A percentile compares a stretch with the other conserved stretches of the same genome.
phyloP scores from a whole-genome alignment of 2,113 vertebrate genomes.

The Menidia beryllina region DNA sequence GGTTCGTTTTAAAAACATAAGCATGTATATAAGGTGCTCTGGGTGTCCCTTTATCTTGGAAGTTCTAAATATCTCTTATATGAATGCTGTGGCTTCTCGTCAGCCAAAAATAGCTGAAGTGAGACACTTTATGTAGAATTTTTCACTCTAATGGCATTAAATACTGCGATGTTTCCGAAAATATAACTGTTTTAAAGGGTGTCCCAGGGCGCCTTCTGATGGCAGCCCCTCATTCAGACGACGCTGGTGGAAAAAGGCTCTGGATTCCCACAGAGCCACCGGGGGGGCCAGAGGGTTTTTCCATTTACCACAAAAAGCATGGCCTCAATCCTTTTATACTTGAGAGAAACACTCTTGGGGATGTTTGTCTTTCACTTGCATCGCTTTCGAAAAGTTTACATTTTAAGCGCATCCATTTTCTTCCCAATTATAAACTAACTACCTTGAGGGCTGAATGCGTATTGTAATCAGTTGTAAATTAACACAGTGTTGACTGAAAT shows the following conservation, averaged over 20 bases:
- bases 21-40: too few species aligned
- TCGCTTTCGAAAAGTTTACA: conserved; percentile 28
- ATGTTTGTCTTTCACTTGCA: conserved; percentile 38
- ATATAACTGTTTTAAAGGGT: background rate
- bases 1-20: too few species aligned
- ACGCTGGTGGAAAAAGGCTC: conserved; percentile 90
- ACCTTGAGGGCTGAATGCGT: conserved; percentile 30
- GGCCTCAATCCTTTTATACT: conserved; percentile 39
- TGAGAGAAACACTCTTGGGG: conserved; percentile 24
- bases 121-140: too few species aligned
- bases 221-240: conserved; percentile 63
- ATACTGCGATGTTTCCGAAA: too few species aligned
- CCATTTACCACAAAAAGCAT: conserved; percentile 51
- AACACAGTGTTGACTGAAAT: conserved; percentile 32
- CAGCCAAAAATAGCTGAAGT: too few species aligned
- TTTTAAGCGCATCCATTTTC: conserved; percentile 34
- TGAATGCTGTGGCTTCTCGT: too few species aligned
- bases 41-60: too few species aligned
- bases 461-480: conserved; percentile 69
- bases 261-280: conserved; percentile 87
- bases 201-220: conserved; percentile 12
- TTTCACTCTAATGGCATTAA: too few species aligned
- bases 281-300: conserved; percentile 68
- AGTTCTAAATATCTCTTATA: too few species aligned
- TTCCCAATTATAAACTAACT: conserved; percentile 51